Base-by-base conservation (phyloP, 1,140 invertebrate species). In the Nephotettix cincticeps region DNA sequence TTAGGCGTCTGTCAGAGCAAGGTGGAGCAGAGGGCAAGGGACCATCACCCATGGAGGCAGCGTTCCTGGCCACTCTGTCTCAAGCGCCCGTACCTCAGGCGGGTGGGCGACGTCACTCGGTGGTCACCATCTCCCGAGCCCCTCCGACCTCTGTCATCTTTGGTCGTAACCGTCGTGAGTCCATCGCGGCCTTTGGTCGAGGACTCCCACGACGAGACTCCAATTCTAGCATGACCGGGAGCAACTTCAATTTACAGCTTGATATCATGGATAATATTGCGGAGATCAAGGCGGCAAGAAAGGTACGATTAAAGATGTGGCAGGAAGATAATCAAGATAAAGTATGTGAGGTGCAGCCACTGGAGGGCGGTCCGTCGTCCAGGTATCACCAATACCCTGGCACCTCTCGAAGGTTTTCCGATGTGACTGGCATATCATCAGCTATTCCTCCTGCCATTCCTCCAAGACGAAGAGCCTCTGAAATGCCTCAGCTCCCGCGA, bases 201-300 rank as follows among this genome's bases (percentile, higher is more conserved):
- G 56, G 70, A 21, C 73, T 72, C 43, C 75, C 73, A 47, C 70
- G 77, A n/a, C 71, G 72, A 30, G 77, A 78, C 51, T 78, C 77
- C 0, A 68, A 71, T 0, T 73, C 73, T 6, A 88, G 89, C 21
- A 89, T 88, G 25, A 84, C 86, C 19, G 92, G 92, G 40, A 92
- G 90, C 77, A 87, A 88, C 17, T 92, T 93, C 77, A 93, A 93
- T 78, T 81, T 93, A 21, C 91, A 93, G 76, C 81, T 93, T 68
- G 92, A 94, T 76, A 93, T 93, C 69, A 93, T 94, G 91, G 92
- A 93, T 75, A 91, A 93, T 76, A 93, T 94, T 40, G 81, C 83
- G 0, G 81, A 85, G 67, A 88, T 93, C 23, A 91, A 91, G 78
- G 89, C 90, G 0, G 75, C 77, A 0, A 84, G 90, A 45, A 93